These are phyloP conservation scores for Euglossa dilemma DNA, from an alignment of 1,140 invertebrate species.

Conservation along the genomic window DNA sequence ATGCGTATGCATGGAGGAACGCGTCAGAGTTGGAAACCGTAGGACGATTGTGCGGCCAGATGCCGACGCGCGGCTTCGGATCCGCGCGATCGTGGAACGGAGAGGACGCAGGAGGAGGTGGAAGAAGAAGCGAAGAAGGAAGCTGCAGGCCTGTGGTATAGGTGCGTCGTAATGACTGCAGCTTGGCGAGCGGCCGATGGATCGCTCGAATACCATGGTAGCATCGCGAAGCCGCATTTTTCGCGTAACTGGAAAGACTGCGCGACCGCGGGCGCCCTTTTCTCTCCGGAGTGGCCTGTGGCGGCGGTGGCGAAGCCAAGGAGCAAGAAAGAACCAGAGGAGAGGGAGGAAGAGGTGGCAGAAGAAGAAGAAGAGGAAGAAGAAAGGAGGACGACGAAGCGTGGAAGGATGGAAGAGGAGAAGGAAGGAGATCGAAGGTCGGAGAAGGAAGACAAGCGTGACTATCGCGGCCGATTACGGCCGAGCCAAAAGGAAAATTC, in stretches of 20 bases:
- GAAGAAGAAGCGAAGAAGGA: neutral
- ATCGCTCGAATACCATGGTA: slow-evolving; percentile 72
- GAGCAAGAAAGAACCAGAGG: neutral
- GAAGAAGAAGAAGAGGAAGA: slow-evolving; percentile 3
- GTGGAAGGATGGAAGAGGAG: neutral
- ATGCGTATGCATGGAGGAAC: slow-evolving; percentile 2
- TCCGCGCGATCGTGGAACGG: slow-evolving; percentile 9
- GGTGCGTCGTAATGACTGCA: slow-evolving; percentile 66
- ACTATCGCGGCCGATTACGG: slow-evolving; percentile 48
- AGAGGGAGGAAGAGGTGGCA: neutral
- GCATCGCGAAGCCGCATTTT: slow-evolving; percentile 76
- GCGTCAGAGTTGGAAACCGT: slow-evolving; percentile 41
- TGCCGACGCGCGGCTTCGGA: slow-evolving; percentile 29
- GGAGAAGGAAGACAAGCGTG: slow-evolving; percentile 55
- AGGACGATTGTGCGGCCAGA: slow-evolving; percentile 41
- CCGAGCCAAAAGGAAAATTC: slow-evolving; percentile 59
- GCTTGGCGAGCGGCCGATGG: slow-evolving; percentile 56
- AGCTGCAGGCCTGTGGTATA: slow-evolving; percentile 31
- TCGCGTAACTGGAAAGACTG: slow-evolving; percentile 72
- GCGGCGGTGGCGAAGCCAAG: slow-evolving; percentile 25
- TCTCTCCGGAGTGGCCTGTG: neutral
- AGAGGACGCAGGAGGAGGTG: neutral
- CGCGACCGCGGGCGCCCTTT: slow-evolving; percentile 52
- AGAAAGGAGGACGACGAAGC: slow-evolving; percentile 5
- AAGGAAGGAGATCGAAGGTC: slow-evolving; percentile 53